Base-by-base conservation (phyloP, 2,797 vertebrate species). In the Oceanodroma leucorhoa region DNA sequence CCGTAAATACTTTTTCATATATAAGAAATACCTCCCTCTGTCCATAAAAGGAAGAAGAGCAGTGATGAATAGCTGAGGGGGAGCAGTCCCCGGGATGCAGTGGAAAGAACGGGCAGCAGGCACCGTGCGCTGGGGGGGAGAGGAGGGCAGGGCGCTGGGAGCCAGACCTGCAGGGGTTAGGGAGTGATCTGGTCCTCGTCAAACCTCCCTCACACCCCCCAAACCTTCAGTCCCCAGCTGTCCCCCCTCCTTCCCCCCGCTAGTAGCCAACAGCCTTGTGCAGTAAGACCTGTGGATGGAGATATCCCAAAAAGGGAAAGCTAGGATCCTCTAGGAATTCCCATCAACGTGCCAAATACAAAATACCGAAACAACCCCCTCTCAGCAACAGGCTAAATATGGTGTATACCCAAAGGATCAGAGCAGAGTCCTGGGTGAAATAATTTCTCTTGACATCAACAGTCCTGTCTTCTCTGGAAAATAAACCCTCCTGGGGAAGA, bases 351-450 rank as follows among this genome's bases (percentile, higher is more conserved):
- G 98, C 98, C 98, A 98, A 98, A 98, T 96, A 94, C 98, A 94
- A 98, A 98, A 98, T 98, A 98, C 96, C 92, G 97, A 97, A 97
- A 84, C 97, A 97, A 97, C 97, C 98, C 95, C 97, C 97, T 95
- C 79, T 89, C 94, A 97, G 95, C 97, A 97, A 90, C 98, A 98
- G 99, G 98, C 99, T 99, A 99, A 99, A 99, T 99, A 99, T 99
- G 99, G 99, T 99, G 98, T 98, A 96, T 66, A 93, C 89, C 77
- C 95, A 95, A 91, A 94, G 95, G 94, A 95, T 92, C 92, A 78
- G 87, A 94, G 96, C 84, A 53, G 62, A 67, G 88, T 84, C 84
- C 90, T 54, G 69, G 80, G 87, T 30, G 89, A 94, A 96, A 95
- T 93, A 92, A 95, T 69, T 86, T 91, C 92, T 82, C 80, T 89